A percentile compares a stretch with the other conserved stretches of the same genome.
These are phyloP conservation scores for Spialia ferax DNA, from an alignment of 2,888 invertebrate genomes.

Conservation along the genomic window DNA sequence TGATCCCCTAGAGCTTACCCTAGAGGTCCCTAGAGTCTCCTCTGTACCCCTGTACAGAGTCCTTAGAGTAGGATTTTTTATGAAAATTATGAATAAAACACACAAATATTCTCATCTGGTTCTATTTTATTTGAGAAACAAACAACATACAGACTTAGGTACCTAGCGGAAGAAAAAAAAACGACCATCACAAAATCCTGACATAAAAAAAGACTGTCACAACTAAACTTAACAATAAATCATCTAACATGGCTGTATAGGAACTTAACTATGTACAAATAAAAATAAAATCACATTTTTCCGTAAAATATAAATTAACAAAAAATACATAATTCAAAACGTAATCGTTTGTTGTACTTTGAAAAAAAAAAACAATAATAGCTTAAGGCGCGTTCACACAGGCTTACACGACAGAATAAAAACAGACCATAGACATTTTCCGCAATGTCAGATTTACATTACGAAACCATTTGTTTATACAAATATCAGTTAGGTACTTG, in stretches of 20 bases:
- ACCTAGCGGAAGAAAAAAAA: conserved; percentile 17
- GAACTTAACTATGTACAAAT: conserved; percentile 22
- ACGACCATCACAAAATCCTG: conserved; percentile 16
- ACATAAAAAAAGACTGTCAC: conserved; percentile 17
- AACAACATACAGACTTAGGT: conserved; percentile 21
- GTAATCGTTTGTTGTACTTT: conserved; percentile 51
- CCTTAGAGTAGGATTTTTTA: no score
- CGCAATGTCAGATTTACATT: no score
- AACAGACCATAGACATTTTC: no score
- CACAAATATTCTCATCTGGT: conserved; percentile 15
- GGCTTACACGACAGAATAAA: no score
- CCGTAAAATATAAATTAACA: conserved; percentile 49
- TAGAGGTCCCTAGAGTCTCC: no score
- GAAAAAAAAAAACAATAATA: conserved; percentile 38
- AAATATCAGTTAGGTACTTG: no score
- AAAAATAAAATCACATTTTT: conserved; percentile 49
- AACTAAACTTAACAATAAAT: conserved; percentile 23
- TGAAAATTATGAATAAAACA: no score
- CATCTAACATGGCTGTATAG: conserved; percentile 22
- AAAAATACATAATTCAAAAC: conserved; percentile 44
- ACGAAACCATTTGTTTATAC: no score
- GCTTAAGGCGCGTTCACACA: not conserved
- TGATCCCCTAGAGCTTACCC: no score
- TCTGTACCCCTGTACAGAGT: no score
- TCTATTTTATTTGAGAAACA: conserved; percentile 28